A percentile compares a stretch with the other conserved stretches of the same genome.
These are phyloP conservation scores for Rhingia campestris DNA, from an alignment of 2,888 invertebrate genomes.

Conservation along the genomic window DNA sequence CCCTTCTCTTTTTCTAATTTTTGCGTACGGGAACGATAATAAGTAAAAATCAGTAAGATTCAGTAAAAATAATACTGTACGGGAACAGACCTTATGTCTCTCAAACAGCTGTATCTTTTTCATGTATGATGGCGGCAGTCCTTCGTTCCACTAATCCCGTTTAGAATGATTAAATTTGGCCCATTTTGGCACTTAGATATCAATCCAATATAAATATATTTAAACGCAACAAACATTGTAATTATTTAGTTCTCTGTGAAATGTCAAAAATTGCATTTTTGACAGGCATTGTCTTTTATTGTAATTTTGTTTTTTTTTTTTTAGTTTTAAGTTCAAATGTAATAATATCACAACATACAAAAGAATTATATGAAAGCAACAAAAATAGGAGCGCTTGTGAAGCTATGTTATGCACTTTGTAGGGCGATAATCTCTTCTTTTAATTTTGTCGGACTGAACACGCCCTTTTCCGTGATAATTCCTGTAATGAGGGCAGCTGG, in stretches of 20 bases:
- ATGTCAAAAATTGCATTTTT: conserved; percentile 41
- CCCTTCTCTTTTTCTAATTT: too few relatives aligned
- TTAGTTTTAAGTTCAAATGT: conserved; percentile 60
- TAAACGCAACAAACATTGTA: conserved; percentile 2
- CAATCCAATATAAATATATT: not conserved
- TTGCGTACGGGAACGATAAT: too few relatives aligned
- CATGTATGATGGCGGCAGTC: too few relatives aligned
- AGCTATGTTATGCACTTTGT: conserved; percentile 55
- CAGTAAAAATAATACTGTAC: too few relatives aligned
- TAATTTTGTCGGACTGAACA: conserved; percentile 86
- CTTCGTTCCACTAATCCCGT: too few relatives aligned
- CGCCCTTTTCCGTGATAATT: conserved; percentile 96
- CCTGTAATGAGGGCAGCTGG: conserved; percentile 95
- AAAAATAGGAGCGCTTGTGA: conserved; percentile 44
- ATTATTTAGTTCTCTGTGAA: conserved; percentile 27
- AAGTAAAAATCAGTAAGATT: too few relatives aligned
- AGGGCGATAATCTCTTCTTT: conserved; percentile 78
- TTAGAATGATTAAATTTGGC: too few relatives aligned
- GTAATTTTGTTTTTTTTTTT: conserved; percentile 41
- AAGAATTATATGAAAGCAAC: conserved; percentile 62
- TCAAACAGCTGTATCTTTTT: too few relatives aligned
- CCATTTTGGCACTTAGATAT: too few relatives aligned
- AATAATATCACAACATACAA: conserved; percentile 73
- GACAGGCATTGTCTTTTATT: conserved; percentile 60
- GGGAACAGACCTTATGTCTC: too few relatives aligned